Percentiles rank a stretch among this genome's conserved stretches.
These are phyloP conservation scores for Biston betularia DNA, from an alignment of 2,888 invertebrate species.

Conservation along the genomic window DNA sequence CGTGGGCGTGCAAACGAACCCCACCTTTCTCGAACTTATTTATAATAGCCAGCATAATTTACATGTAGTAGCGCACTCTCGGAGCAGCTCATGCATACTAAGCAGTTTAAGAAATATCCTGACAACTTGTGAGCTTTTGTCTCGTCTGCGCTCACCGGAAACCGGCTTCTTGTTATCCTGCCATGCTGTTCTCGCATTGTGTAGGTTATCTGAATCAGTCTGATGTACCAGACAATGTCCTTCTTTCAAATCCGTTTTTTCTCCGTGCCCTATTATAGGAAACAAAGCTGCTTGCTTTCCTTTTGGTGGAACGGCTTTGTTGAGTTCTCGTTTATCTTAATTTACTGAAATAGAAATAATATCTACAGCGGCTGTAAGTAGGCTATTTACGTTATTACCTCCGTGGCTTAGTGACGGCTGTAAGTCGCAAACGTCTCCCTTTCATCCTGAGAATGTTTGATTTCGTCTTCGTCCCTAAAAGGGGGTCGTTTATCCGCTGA, in stretches of 20 bases:
- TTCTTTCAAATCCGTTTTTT: conserved; percentile 57
- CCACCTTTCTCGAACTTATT: conserved; percentile 51
- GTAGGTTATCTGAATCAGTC: conserved; percentile 69
- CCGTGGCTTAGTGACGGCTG: conserved; percentile 41
- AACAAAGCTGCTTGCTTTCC: conserved; percentile 48
- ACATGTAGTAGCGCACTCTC: conserved; percentile 56
- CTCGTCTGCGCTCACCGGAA: conserved; percentile 74
- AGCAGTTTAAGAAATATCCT: conserved; percentile 67
- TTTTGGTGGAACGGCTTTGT: conserved; percentile 46
- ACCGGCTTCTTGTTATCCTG: conserved; percentile 69
- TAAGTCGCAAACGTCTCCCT: conserved; percentile 53
- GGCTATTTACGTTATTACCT: conserved; percentile 40
- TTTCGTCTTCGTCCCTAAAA: conserved; percentile 59
- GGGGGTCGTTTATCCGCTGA: conserved; percentile 67
- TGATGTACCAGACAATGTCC: conserved; percentile 69
- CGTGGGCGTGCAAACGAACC: conserved; percentile 40
- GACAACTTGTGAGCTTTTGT: conserved; percentile 70
- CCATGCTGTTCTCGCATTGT: conserved; percentile 68
- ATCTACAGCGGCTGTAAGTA: conserved; percentile 40
- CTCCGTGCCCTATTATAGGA: conserved; percentile 50
- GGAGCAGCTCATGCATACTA: conserved; percentile 71
- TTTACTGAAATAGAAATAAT: conserved; percentile 37
- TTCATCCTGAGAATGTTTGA: conserved; percentile 65
- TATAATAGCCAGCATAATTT: conserved; percentile 56
- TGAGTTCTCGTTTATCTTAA: conserved; percentile 34